A percentile compares a stretch with the other conserved stretches of the same genome.
These are phyloP conservation scores for Vannuccia rotundouncinata DNA, from an alignment of 2,888 invertebrate species.

Conservation along the genomic window DNA sequence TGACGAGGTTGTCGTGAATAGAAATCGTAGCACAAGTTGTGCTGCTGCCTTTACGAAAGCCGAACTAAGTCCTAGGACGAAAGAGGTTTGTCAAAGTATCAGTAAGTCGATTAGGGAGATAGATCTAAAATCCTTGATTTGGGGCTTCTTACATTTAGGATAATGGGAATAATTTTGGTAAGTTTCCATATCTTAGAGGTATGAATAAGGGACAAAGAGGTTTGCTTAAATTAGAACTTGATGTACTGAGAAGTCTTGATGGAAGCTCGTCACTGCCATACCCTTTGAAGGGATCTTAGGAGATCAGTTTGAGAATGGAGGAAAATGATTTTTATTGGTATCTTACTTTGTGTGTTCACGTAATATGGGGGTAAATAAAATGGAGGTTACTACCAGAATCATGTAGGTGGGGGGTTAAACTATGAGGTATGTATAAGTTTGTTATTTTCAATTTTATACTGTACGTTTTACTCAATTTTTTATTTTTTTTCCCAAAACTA, in stretches of 20 bases:
- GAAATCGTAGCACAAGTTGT: neutral
- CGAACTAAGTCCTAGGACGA: neutral
- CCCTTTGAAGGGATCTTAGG: no score
- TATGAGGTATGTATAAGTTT: no score
- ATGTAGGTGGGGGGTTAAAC: no score
- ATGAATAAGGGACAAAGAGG: neutral
- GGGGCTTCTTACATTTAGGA: neutral
- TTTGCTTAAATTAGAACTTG: neutral
- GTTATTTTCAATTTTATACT: no score
- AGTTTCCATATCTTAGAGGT: neutral
- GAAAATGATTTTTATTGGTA: no score
- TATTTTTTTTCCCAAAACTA: no score
- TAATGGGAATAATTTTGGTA: neutral
- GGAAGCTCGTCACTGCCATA: neutral
- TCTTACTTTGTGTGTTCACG: no score
- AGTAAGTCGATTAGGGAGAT: neutral
- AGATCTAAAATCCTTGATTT: neutral
- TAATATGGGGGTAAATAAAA: no score
- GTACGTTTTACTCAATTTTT: no score
- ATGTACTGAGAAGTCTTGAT: neutral
- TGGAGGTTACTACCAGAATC: no score
- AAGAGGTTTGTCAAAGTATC: no score
- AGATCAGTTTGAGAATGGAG: no score
- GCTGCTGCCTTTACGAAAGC: neutral
- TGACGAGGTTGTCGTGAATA: slow-evolving; percentile 18